Conservation (phyloP, 2,113 vertebrate species). For the Struthidea cinerea region DNA sequence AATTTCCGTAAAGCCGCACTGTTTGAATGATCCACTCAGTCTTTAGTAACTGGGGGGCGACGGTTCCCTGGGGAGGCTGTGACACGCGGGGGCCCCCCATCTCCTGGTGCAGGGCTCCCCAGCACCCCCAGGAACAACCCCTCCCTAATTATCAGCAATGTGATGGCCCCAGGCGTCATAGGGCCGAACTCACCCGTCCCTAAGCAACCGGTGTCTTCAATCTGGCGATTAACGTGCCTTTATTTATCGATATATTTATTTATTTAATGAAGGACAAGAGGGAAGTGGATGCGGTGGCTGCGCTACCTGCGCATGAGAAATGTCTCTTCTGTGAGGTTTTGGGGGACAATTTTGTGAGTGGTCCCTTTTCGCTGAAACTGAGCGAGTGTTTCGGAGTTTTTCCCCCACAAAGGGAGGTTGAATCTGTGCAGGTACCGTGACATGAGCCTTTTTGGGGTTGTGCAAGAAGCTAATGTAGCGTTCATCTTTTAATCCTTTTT, state of each 20-base stretch:
- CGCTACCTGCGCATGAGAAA: not conserved
- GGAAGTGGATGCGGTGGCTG: not conserved
- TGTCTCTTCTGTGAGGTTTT: not conserved
- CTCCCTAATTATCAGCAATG: not conserved
- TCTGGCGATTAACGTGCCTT: not conserved
- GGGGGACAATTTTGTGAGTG: not conserved
- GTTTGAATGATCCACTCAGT: not conserved
- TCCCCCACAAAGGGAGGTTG: not conserved
- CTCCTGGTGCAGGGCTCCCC: not conserved
- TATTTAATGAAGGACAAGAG: not conserved
- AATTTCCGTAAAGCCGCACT: not conserved
- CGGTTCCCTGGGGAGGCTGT: not conserved
- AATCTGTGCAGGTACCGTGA: not conserved
- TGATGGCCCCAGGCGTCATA: fast-evolving
- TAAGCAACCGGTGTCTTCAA: not conserved
- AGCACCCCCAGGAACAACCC: fast-evolving
- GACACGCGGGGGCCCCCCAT: fast-evolving
- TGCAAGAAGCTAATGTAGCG: not conserved
- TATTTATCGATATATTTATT: not conserved
- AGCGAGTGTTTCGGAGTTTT: not conserved
- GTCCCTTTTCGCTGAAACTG: not conserved
- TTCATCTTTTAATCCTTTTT: conserved; percentile 12
- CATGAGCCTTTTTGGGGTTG: not conserved
- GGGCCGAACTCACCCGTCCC: fast-evolving
- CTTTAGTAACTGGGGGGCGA: not conserved